Conservation (phyloP, 2,888 invertebrate genomes). For the Selenia dentaria region DNA sequence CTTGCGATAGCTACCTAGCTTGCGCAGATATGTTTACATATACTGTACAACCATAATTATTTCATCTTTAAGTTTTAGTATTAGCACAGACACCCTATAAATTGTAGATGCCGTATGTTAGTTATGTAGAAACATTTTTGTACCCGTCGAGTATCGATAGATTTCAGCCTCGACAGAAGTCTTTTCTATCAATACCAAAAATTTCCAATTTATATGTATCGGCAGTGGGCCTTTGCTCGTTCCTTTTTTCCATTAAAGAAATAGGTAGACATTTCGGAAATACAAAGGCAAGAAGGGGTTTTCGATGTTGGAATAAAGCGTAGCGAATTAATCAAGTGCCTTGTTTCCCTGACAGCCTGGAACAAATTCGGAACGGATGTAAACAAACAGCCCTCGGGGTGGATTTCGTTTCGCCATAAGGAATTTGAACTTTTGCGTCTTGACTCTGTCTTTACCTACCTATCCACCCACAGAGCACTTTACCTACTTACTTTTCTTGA, state of each 20-base stretch:
- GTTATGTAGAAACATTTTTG: too few species aligned
- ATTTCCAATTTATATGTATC: constrained; percentile 34
- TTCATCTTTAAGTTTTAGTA: too few species aligned
- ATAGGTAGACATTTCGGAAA: constrained; percentile 36
- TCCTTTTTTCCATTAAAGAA: constrained; percentile 35
- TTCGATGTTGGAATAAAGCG: constrained; percentile 49
- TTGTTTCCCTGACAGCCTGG: constrained; percentile 53
- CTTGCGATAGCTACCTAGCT: constrained; percentile 10
- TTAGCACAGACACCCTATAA: too few species aligned
- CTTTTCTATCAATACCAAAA: constrained; percentile 28
- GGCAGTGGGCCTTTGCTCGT: constrained; percentile 23
- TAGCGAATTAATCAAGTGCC: constrained; percentile 60
- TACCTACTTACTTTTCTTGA: background rate
- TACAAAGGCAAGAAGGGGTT: constrained; percentile 37
- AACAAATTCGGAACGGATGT: constrained; percentile 50
- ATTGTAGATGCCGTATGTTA: too few species aligned
- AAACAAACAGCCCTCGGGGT: constrained; percentile 54
- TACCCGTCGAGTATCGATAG: constrained; percentile 7
- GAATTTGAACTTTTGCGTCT: constrained; percentile 43
- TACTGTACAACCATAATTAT: background rate
- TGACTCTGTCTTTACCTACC: constrained; percentile 4
- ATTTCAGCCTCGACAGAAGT: constrained; percentile 23
- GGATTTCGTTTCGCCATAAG: constrained; percentile 52
- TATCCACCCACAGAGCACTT: background rate
- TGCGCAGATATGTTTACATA: constrained; percentile 4